Conservation (phyloP, 2,797 vertebrate genomes). For the Jordanella pulchra region DNA sequence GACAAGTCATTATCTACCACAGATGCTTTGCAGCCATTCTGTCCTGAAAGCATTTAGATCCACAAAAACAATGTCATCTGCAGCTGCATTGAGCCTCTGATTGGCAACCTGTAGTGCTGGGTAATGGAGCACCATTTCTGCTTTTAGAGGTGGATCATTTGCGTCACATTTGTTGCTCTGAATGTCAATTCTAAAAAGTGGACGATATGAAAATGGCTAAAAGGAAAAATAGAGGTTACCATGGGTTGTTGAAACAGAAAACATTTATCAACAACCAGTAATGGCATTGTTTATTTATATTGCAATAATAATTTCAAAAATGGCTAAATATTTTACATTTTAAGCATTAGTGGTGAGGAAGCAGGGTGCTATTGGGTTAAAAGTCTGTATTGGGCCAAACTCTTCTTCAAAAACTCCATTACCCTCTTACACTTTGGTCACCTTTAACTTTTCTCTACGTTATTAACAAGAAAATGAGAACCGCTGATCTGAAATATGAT, state of each 20-base stretch:
- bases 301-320: background rate
- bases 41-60: conserved; percentile 46
- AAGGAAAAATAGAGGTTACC: background rate
- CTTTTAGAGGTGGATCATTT: conserved; percentile 31
- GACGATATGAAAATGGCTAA: background rate
- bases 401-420: conserved; percentile 11
- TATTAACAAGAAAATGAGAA: conserved; percentile 44
- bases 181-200: conserved; percentile 27
- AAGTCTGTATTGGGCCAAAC: conserved; percentile 3
- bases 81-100: conserved; percentile 13
- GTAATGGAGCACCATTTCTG: conserved; percentile 33
- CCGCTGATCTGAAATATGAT: conserved; percentile 56
- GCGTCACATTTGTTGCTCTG: conserved; percentile 6
- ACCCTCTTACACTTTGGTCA: conserved; percentile 21
- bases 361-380: background rate
- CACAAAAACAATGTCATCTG: conserved; percentile 40
- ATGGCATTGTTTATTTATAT: background rate
- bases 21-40: conserved; percentile 33
- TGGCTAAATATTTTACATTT: conserved; percentile 3
- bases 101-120: conserved; percentile 11
- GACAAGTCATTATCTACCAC: conserved; percentile 53
- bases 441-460: conserved; percentile 30
- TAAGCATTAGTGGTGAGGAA: background rate
- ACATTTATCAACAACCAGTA: background rate
- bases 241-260: background rate